phyloP scores from a whole-genome alignment of 2,113 vertebrate genomes.

The Ranitomeya variabilis region DNA sequence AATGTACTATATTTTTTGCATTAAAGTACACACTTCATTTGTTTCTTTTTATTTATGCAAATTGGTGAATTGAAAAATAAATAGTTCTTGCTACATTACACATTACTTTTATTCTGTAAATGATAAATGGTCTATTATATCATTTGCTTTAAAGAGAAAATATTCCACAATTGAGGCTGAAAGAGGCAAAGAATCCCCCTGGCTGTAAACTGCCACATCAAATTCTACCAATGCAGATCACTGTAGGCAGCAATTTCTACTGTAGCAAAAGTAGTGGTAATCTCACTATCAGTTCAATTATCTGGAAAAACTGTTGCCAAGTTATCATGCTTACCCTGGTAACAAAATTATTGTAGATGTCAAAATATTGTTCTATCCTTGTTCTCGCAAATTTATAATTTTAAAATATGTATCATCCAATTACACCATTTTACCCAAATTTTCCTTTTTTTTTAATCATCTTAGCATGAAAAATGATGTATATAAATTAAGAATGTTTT shows the following conservation, averaged over 20 bases:
- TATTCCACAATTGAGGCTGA: not conserved
- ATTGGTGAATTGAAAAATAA: not conserved
- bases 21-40: not conserved
- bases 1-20: not conserved
- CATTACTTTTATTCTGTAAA: not conserved
- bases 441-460: not conserved
- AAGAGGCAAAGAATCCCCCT: slow-evolving; percentile 28
- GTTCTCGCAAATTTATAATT: not conserved
- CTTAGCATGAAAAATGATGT: not conserved
- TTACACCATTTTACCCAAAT: not conserved
- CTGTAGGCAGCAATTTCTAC: slow-evolving; percentile 8
- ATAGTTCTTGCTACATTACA: not conserved
- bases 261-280: not conserved
- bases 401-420: not conserved
- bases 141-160: not conserved
- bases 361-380: not conserved
- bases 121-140: not conserved
- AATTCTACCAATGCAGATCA: slow-evolving; percentile 13
- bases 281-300: slow-evolving; percentile 45
- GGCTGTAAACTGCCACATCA: slow-evolving; percentile 39
- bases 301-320: slow-evolving; percentile 44
- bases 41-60: not conserved
- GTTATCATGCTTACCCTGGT: slow-evolving; percentile 10
- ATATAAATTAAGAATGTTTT: not conserved
- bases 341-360: slow-evolving; percentile 28